These are phyloP conservation scores for Tetranychus urticae DNA, from an alignment of 1,140 invertebrate genomes.

Conservation along the genomic window DNA sequence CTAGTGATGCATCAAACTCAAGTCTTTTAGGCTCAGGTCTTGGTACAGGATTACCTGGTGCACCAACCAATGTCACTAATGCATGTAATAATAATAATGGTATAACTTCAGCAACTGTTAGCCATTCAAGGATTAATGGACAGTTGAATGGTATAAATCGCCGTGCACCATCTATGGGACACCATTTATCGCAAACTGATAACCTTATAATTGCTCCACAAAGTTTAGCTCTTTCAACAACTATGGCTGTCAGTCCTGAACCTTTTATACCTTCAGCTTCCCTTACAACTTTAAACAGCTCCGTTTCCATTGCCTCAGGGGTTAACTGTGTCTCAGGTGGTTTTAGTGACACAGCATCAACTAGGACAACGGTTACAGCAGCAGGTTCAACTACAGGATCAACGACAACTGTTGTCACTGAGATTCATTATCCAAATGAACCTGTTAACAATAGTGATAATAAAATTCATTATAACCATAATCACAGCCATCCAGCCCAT, in stretches of 20 bases:
- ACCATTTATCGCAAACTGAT: conserved; percentile 28
- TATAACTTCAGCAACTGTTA: too few relatives aligned
- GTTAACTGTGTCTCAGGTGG: neutral
- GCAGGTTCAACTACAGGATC: conserved; percentile 6
- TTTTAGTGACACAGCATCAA: neutral
- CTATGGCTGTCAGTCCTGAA: neutral
- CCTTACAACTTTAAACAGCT: neutral
- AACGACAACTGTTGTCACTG: neutral
- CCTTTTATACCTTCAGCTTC: neutral
- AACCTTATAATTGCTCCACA: conserved; percentile 30
- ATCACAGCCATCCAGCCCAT: too few relatives aligned
- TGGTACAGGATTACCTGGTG: neutral
- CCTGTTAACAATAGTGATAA: conserved; percentile 33
- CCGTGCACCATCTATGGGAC: conserved; percentile 11
- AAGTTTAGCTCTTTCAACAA: conserved; percentile 2
- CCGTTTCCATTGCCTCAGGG: neutral
- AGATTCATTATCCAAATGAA: conserved; percentile 48
- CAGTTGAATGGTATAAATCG: neutral
- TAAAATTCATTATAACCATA: too few relatives aligned
- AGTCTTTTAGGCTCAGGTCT: conserved; percentile 10
- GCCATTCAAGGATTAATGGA: neutral
- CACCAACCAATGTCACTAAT: neutral
- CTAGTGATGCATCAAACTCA: conserved; percentile 26
- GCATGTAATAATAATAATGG: too few relatives aligned
- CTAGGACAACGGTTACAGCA: neutral